Percentiles rank a stretch among this genome's conserved stretches.
Evolutionary conservation across 2,797 vertebrate genomes (phyloP).

Genomic region (Coluber constrictor): DNA sequence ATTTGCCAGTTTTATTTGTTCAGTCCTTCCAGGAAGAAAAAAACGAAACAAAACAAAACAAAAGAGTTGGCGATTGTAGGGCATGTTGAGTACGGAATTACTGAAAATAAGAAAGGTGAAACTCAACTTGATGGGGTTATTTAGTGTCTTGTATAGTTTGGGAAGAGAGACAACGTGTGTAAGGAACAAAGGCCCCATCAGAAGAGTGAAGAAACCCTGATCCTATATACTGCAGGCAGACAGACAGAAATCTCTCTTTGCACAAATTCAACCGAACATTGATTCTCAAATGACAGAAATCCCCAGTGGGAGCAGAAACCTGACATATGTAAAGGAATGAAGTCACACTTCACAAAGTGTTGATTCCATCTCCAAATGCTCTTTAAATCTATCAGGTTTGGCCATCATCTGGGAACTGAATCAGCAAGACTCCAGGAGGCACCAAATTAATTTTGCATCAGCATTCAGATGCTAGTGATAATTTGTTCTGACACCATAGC

Average conservation of each 20-base stretch:
- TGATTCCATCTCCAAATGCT: constrained; percentile 34
- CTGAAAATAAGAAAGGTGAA: neutral
- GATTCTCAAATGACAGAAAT: constrained; percentile 54
- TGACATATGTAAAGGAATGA: constrained; percentile 53
- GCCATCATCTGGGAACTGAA: constrained; percentile 43
- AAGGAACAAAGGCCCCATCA: neutral
- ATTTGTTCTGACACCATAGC: constrained; percentile 59
- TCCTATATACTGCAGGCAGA: constrained; percentile 18
- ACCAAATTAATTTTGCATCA: constrained; percentile 62
- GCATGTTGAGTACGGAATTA: constrained; percentile 16
- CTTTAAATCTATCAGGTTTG: constrained; percentile 48
- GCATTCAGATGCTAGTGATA: constrained; percentile 51
- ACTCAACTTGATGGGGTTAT: neutral
- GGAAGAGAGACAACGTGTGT: neutral
- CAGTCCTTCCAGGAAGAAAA: constrained; percentile 14
- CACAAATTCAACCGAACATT: constrained; percentile 39
- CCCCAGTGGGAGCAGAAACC: constrained; percentile 39
- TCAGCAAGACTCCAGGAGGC: constrained; percentile 32
- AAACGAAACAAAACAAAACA: constrained; percentile 2
- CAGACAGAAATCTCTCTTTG: constrained; percentile 44
- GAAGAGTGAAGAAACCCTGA: constrained; percentile 24
- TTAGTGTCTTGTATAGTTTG: neutral
- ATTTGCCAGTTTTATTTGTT: constrained; percentile 49
- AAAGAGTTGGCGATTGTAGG: neutral
- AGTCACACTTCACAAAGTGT: constrained; percentile 28